Base-by-base conservation (phyloP, 1,140 invertebrate species). In the Megalonaias nervosa region DNA sequence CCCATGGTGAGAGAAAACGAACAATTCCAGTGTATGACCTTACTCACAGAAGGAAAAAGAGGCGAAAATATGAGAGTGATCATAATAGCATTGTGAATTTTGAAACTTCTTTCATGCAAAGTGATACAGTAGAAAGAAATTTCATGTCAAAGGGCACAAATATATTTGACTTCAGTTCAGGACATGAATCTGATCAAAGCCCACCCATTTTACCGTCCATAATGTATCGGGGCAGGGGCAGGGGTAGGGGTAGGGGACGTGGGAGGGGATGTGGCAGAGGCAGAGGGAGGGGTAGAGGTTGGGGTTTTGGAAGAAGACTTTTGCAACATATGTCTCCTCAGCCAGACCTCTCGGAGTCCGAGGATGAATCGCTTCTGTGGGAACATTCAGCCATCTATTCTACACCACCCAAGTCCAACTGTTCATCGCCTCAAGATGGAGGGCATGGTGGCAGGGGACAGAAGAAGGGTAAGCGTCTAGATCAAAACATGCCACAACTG, bases 1-100 rank as follows among this genome's bases (percentile, higher is more conserved):
- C 94, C 38, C 93, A 93, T 13, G 92, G 92, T 66, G 93, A 93
- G 72, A 83, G 94, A 84, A 87, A 92, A 83, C 88, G 94, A 62
- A 89, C 89, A 87, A 84, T 89, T 77, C 84, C 85, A 68, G 84
- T 86, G 62, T 87, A 86, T 84, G 80, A 79, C 57, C 77, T 76
- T 19, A 80, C 84, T 58, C 84, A 83, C 64, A 74, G 84, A 69
- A 62, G 70, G 59, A 77, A 77, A 62, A 77, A 68, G 31, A 14
- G 48, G 19, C 65, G 67, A 66, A 59, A 55, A 31, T 26, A 71
- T 15, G 70, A 59, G 48, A 48, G 38, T 48, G 38, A 48, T 48
- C 38, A 48, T 48, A 48, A 48, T 48, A 11, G 6, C 38, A 48
- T 48, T 48, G 38, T 48, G 38, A 48, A 48, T 48, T 48, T 48